Evolutionary conservation across 2,888 invertebrate genomes (phyloP).

Genomic region (Phengaris alcon): DNA sequence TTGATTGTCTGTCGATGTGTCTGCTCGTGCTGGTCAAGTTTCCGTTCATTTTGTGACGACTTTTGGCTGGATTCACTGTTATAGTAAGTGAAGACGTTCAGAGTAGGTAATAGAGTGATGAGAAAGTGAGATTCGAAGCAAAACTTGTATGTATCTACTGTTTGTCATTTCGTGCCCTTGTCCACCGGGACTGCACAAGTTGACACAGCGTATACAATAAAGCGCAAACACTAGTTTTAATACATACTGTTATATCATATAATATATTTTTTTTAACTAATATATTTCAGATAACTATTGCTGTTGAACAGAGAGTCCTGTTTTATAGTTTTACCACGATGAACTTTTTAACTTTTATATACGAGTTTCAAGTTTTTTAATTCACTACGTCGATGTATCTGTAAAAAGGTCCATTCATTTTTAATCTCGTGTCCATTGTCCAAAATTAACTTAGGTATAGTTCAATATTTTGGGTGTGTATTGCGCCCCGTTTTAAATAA

Average conservation of each 20-base stretch:
- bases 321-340: conserved; percentile 73
- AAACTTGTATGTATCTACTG: no score
- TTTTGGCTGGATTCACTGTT: neutral
- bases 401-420: conserved; percentile 67
- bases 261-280: conserved; percentile 75
- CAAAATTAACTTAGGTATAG: conserved; percentile 74
- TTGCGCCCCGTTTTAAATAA: conserved; percentile 68
- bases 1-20: conserved; percentile 2
- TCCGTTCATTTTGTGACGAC: neutral
- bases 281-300: conserved; percentile 76
- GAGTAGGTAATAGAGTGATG: no score
- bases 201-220: conserved; percentile 41
- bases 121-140: no score
- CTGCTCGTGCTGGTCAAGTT: neutral
- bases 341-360: conserved; percentile 56
- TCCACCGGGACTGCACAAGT: neutral
- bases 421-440: conserved; percentile 74
- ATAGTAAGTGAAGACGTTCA: neutral
- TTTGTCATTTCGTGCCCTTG: no score
- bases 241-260: conserved; percentile 65
- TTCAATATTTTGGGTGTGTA: conserved; percentile 78
- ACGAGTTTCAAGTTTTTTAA: conserved; percentile 60
- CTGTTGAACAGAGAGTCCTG: conserved; percentile 70
- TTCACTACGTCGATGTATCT: conserved; percentile 44
- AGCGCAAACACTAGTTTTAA: conserved; percentile 56